phyloP scores from a whole-genome alignment of 2,797 vertebrate species.

The Sphenodon punctatus region DNA sequence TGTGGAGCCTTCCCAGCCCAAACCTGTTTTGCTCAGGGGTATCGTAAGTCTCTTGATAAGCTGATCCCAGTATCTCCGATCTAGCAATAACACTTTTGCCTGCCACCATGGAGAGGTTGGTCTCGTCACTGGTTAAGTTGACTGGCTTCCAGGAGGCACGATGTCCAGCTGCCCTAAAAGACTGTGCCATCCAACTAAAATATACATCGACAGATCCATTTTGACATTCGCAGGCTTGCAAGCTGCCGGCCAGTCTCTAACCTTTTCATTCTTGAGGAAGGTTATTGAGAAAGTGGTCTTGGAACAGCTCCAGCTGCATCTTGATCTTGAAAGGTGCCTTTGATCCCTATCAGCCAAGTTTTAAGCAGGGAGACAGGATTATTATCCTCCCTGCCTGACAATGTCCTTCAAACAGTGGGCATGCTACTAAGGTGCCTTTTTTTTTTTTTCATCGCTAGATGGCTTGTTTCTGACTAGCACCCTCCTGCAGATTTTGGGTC shows the following conservation, averaged over 20 bases:
- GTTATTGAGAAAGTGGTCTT: conserved; percentile 47
- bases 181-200: neutral
- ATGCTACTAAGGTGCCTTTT: fast-evolving
- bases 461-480: no score
- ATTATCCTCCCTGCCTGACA: neutral
- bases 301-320: conserved; percentile 38
- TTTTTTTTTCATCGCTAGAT: no score
- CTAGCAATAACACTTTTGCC: neutral
- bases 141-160: neutral
- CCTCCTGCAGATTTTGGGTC: no score
- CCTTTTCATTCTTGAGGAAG: conserved; percentile 31
- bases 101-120: neutral
- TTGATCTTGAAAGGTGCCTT: conserved; percentile 23
- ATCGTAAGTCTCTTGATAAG: fast-evolving
- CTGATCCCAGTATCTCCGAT: neutral
- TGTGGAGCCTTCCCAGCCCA: no score
- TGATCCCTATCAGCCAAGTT: conserved; percentile 37
- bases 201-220: conserved; percentile 27
- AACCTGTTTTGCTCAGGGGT: neutral
- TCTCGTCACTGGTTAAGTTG: neutral
- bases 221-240: conserved; percentile 7
- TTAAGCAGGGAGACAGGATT: neutral
- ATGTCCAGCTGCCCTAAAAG: neutral
- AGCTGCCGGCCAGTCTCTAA: neutral
- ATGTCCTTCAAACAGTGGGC: neutral